Evolutionary conservation across 2,888 invertebrate genomes (phyloP).

Genomic region (Osedax fenrisi): DNA sequence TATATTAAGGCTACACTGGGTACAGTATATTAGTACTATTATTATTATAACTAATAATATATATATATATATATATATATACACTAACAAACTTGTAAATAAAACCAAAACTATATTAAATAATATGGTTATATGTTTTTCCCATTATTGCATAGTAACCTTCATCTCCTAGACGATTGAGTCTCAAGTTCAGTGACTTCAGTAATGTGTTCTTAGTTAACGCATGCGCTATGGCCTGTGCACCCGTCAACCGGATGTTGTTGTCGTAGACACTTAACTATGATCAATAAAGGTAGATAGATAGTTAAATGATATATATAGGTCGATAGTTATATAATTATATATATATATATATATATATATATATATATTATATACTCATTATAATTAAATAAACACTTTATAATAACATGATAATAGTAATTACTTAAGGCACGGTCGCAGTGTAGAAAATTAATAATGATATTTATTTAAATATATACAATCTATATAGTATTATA

Average conservation of each 20-base stretch:
- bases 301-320: not conserved
- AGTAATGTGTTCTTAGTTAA: conserved; percentile 48
- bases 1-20: too few species aligned
- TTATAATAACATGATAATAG: too few species aligned
- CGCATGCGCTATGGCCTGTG: conserved; percentile 50
- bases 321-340: not conserved
- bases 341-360: not conserved
- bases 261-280: conserved; percentile 41
- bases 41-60: too few species aligned
- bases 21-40: too few species aligned
- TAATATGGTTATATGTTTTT: too few species aligned
- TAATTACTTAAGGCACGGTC: too few species aligned
- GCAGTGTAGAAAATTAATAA: too few species aligned
- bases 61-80: too few species aligned
- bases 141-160: conserved; percentile 32
- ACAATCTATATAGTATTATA: too few species aligned
- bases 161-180: conserved; percentile 50
- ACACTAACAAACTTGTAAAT: too few species aligned
- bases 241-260: conserved; percentile 47
- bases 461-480: too few species aligned
- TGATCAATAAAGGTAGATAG: not conserved
- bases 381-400: not conserved
- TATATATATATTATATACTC: not conserved
- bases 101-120: too few species aligned
- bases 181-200: conserved; percentile 42